A percentile compares a stretch with the other conserved stretches of the same genome.
Conservation (phyloP, 2,797 vertebrate genomes). For the Rhinichthys osculus region DNA sequence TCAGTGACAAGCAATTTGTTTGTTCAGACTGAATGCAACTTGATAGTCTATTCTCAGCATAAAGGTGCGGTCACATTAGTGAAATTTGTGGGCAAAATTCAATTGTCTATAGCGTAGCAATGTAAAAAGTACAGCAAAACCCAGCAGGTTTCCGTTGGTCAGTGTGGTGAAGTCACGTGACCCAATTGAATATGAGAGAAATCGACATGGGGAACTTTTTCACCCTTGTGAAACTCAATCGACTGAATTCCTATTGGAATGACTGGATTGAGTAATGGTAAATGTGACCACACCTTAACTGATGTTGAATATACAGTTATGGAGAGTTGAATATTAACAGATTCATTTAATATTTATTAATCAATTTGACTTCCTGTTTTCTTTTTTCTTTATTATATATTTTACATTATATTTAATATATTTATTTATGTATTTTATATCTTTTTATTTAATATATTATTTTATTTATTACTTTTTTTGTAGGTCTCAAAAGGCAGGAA, state of each 20-base stretch:
- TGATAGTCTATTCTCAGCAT: not conserved
- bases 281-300: not conserved
- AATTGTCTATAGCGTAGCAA: not conserved
- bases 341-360: not conserved
- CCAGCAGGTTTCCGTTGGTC: not conserved
- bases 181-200: not conserved
- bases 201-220: not conserved
- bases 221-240: not conserved
- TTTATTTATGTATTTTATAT: not conserved
- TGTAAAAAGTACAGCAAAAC: not conserved
- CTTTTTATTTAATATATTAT: not conserved
- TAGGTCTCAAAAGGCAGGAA: not conserved
- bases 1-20: not conserved
- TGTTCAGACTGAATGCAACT: not conserved
- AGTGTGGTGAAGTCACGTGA: not conserved
- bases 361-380: not conserved
- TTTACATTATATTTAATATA: not conserved
- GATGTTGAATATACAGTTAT: not conserved
- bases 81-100: not conserved
- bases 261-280: not conserved
- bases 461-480: too few species aligned
- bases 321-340: not conserved
- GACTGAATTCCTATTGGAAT: not conserved
- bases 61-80: not conserved
- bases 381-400: not conserved